A percentile compares a stretch with the other conserved stretches of the same genome.
Evolutionary conservation across 2,113 vertebrate species (phyloP).

Genomic region (Poecile atricapillus): DNA sequence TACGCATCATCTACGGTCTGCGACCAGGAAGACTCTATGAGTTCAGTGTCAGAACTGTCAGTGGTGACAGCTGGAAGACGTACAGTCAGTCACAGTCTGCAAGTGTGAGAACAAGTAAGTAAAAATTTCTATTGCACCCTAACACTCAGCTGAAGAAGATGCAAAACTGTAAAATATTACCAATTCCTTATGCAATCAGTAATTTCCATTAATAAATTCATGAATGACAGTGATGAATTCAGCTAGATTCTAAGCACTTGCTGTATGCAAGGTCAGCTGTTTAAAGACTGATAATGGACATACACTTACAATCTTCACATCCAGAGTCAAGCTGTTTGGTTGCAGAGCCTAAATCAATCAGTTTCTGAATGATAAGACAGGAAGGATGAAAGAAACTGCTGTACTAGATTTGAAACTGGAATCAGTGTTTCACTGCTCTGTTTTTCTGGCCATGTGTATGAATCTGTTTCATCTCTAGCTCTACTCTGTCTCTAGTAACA

Average conservation of each 20-base stretch:
- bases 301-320: not conserved
- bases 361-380: not conserved
- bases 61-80: constrained; percentile 73
- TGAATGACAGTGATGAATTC: not conserved
- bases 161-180: not conserved
- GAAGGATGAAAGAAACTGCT: not conserved
- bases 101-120: constrained; percentile 88
- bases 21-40: constrained; percentile 88
- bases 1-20: constrained; percentile 79
- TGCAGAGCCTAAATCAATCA: not conserved
- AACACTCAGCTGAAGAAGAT: not conserved
- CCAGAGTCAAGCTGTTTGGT: not conserved
- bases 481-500: not conserved
- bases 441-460: not conserved
- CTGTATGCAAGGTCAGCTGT: not conserved
- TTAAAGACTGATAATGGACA: not conserved
- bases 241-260: not conserved
- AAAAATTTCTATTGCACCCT: not conserved
- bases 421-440: not conserved
- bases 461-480: not conserved
- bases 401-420: not conserved
- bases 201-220: not conserved
- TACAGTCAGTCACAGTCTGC: constrained; percentile 82
- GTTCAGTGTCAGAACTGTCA: constrained; percentile 84
- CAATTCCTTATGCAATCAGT: not conserved